Percentiles rank a stretch among this genome's conserved stretches.
Conservation (phyloP, 2,888 invertebrate genomes). For the Nineta flava region DNA sequence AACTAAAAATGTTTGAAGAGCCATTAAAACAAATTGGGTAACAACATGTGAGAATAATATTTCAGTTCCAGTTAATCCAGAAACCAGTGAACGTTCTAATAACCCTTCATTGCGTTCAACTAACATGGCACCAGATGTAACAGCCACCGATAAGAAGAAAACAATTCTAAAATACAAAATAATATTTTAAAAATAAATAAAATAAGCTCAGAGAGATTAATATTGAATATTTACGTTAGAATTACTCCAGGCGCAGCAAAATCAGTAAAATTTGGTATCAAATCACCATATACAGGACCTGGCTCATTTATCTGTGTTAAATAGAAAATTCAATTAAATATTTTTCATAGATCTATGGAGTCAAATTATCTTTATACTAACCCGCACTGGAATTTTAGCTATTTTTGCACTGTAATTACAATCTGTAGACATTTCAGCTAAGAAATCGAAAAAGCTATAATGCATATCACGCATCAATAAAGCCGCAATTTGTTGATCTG, state of each 20-base stretch:
- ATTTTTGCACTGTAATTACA: conserved; percentile 50
- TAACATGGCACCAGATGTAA: conserved; percentile 81
- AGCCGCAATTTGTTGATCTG: conserved; percentile 82
- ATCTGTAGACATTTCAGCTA: conserved; percentile 39
- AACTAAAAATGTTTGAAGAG: conserved; percentile 65
- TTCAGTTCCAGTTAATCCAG: conserved; percentile 56
- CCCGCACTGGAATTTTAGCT: conserved; percentile 42
- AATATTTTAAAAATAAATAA: background rate
- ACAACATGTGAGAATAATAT: conserved; percentile 75
- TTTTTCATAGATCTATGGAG: background rate
- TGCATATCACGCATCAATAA: conserved; percentile 59
- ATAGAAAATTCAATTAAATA: conserved; percentile 7
- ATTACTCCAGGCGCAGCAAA: conserved; percentile 90
- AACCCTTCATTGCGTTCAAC: conserved; percentile 81
- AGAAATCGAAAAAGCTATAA: conserved; percentile 55
- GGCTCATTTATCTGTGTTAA: conserved; percentile 47
- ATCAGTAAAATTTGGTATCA: conserved; percentile 74
- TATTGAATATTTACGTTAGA: conserved; percentile 47
- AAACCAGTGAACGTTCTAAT: conserved; percentile 74
- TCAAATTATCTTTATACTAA: conserved; percentile 25
- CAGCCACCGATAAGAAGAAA: conserved; percentile 84
- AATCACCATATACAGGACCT: conserved; percentile 61
- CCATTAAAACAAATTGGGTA: conserved; percentile 77
- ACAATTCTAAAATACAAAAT: conserved; percentile 50
- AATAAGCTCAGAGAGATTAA: background rate